Evolutionary conservation across 2,888 invertebrate genomes (phyloP), one percentile per base, ranked within the genome.

Genomic region (Plebejus argus): DNA sequence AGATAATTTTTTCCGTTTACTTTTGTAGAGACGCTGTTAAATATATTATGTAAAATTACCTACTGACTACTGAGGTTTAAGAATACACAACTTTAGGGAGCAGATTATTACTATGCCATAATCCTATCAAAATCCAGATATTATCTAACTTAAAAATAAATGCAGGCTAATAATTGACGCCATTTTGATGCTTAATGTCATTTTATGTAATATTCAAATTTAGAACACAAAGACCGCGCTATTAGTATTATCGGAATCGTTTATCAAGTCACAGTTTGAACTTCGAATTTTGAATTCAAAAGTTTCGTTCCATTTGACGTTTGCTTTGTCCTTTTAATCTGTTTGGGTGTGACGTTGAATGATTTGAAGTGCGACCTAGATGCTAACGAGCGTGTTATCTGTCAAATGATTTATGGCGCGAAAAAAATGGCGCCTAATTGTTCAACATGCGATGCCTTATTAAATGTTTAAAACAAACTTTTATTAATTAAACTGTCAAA

Each of bases 361-460:
- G 82, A 82, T 81, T 82, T 79, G 79, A 80, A 81, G 81, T 80
- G 80, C 76, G 79, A 78, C 79, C 80, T 77, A 78, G 77, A 76
- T 80, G 81, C 82, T 86, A 87, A 87, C 86, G 85, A 87, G 85
- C 49, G 39, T 72, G 77, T 71, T 56, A 74, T 77, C 76, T 35
- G 78, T 70, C 77, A 49, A 76, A 80, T 87, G 87, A 87, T 86
- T 83, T 85, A 87, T 84, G 84, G 83, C 78, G 78, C 78, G 66
- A 66, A 66, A 66, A 66, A 66, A 85, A 87, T 84, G 85, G 83
- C 78, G 78, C 78, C 76, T 86, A 86, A 86, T 86, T 85, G 86
- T 82, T 72, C 81, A 78, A 77, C 77, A 78, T 76, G 45, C 53
- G 35, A 77, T 53, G 70, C 53, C 33, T 75, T 45, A 70, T 33